Evolutionary conservation across 1,140 invertebrate species (phyloP).

Genomic region (Zaprionus africanus): DNA sequence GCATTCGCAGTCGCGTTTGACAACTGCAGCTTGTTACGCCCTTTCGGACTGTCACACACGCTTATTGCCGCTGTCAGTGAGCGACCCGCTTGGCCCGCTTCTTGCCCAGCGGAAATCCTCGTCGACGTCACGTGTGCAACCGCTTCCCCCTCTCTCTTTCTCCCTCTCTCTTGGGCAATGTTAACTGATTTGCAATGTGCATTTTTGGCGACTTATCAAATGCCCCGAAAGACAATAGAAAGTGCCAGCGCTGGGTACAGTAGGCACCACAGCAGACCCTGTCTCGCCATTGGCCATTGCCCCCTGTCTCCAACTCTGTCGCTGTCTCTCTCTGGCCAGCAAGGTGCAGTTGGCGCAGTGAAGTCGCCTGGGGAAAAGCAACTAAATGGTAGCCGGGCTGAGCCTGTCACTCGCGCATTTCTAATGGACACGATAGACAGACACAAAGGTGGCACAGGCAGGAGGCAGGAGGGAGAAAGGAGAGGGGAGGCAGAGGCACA

Average conservation of each 20-base stretch:
- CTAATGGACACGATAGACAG: slow-evolving; percentile 47
- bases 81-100: slow-evolving; percentile 7
- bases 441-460: not conserved
- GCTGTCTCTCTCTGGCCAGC: slow-evolving; percentile 6
- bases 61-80: slow-evolving; percentile 65
- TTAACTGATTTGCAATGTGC: slow-evolving; percentile 64
- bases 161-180: not conserved
- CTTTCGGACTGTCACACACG: slow-evolving; percentile 67
- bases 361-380: slow-evolving; percentile 50
- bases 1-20: slow-evolving; percentile 41
- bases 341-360: slow-evolving; percentile 35
- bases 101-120: slow-evolving; percentile 44
- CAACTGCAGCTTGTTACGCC: slow-evolving; percentile 76
- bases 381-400: slow-evolving; percentile 11
- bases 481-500: not conserved
- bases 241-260: slow-evolving; percentile 55
- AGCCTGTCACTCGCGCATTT: slow-evolving; percentile 62
- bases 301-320: not conserved
- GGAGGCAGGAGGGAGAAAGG: not conserved
- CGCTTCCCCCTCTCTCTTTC: not conserved
- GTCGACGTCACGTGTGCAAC: slow-evolving; percentile 31
- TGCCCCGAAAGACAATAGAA: slow-evolving; percentile 63
- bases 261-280: slow-evolving; percentile 7
- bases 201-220: slow-evolving; percentile 73
- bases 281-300: not conserved